Percentiles rank a stretch among this genome's conserved stretches.
These are phyloP conservation scores for Alcedo quadribrachys DNA, from an alignment of 2,797 vertebrate species.

Conservation along the genomic window DNA sequence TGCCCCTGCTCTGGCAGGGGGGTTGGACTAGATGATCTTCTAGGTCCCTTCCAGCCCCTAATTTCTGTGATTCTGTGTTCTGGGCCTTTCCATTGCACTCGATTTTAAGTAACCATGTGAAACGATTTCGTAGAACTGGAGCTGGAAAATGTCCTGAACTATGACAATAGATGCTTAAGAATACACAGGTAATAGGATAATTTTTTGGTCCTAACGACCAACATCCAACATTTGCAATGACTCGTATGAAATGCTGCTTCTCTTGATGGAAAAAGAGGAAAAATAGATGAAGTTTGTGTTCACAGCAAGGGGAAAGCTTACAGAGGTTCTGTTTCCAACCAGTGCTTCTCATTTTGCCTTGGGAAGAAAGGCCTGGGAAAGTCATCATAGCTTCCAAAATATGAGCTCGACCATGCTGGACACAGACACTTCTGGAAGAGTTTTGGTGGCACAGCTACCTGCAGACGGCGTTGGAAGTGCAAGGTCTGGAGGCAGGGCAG, in stretches of 20 bases:
- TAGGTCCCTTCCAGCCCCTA: too few species aligned
- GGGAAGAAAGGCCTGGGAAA: neutral
- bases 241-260: neutral
- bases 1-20: too few species aligned
- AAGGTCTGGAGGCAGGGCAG: constrained; percentile 11
- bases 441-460: constrained; percentile 38
- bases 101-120: neutral
- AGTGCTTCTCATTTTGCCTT: neutral
- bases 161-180: neutral
- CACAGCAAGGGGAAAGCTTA: neutral
- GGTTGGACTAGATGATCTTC: too few species aligned
- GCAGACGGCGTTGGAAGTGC: neutral
- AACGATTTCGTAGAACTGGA: neutral
- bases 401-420: neutral
- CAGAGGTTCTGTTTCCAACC: neutral
- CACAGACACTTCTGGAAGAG: neutral
- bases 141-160: neutral
- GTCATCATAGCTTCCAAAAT: constrained; percentile 8
- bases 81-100: neutral
- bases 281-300: neutral
- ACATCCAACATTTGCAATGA: neutral
- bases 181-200: neutral
- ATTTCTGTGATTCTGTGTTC: too few species aligned
- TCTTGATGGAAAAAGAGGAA: neutral
- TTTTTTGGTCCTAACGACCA: neutral